Evolutionary conservation across 2,113 vertebrate species (phyloP), one percentile per base, ranked within the genome.

Genomic region (Nerophis lumbriciformis): DNA sequence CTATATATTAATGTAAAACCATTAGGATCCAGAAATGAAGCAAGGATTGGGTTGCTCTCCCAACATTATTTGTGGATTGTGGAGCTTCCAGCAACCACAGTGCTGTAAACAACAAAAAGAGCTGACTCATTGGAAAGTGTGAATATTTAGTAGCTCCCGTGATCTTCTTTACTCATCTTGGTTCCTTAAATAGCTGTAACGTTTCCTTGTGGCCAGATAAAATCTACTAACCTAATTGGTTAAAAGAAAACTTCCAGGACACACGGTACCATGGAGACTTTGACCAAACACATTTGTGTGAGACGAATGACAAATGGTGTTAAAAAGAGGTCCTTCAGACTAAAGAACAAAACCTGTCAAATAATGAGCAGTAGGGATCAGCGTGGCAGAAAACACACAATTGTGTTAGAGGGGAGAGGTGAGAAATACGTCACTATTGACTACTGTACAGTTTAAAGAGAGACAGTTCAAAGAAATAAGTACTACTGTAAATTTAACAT

Each of bases 121-220:
- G 69, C 70, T 68, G 73, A 83, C 65, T 82, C 69, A 75, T 2
- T 75, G 78, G 76, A 79, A 84, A 80, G 56, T 73, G 64, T 71
- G 35, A 69, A 76, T 73, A 63, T 67, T 42, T 53, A 75, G 53
- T 19, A 67, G 63, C 39, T 79, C 52, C 50, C 1, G 10, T 76
- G 71, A 81, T 78, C 71, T 71, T 60, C 48, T 79, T 78, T 66
- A 67, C 66, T 77, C 58, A 66, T 68, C 53, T 38, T 49, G 36
- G 50, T 59, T 59, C 66, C 76, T 62, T 69, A 79, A 72, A 69
- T 39, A 77, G 60, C 68, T 38, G 48, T 55, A 79, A 71, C 71
- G 69, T 71, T 19, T 70, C 38, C 61, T 63, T 60, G 57, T 42
- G 53, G 39, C 15, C 1, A 57, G 68, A 78, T 81, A 76, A 76